Base-by-base conservation (phyloP, 1,140 invertebrate species). In the Oreohelix idahoensis region DNA sequence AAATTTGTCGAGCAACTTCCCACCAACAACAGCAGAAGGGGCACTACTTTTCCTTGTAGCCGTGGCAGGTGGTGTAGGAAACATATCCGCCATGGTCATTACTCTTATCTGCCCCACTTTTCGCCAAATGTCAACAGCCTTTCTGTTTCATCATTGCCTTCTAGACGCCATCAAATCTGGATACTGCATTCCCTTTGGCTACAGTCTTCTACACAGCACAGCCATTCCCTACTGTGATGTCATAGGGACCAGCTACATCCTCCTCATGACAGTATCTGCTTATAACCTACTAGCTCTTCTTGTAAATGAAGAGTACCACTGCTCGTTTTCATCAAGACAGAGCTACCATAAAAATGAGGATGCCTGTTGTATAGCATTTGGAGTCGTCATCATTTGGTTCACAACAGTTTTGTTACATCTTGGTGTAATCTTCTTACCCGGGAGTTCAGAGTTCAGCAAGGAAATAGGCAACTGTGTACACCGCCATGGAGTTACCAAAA, bases 221-320 rank as follows among this genome's bases (percentile, higher is more conserved):
- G 95, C 96, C 0, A 96, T 97, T 39, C 95, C 96, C 90, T 96
- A 96, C 90, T 98, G 96, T 91, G 96, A 96, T 23, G 92, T 97
- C 26, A 95, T 97, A 17, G 97, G 97, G 91, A 97, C 96, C 23
- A 96, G 96, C 15, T 98, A 97, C 91, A 94, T 98, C 0, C 94
- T 97, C 77, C 93, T 97, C 84, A 96, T 97, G 83, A 97, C 96
- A 38, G 96, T 97, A 36, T 96, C 96, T n/a, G 97, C 96, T 0
- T 96, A 97, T 88, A 97, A 97, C 93, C 96, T 97, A 95, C 94
- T 97, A 84, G 97, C 96, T n/a, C 96, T 96, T n/a, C 95, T 97
- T 2, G 94, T 97, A 58, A 97, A 97, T 92, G 96, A 97, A 92
- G 96, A 96, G 71, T 96, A 96, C 11, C 95, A 97, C 70, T 96